Percentiles rank a stretch among this genome's conserved stretches.
phyloP scores from a whole-genome alignment of 92 coral and sea anemone species.

The Phenganax stokvisi region DNA sequence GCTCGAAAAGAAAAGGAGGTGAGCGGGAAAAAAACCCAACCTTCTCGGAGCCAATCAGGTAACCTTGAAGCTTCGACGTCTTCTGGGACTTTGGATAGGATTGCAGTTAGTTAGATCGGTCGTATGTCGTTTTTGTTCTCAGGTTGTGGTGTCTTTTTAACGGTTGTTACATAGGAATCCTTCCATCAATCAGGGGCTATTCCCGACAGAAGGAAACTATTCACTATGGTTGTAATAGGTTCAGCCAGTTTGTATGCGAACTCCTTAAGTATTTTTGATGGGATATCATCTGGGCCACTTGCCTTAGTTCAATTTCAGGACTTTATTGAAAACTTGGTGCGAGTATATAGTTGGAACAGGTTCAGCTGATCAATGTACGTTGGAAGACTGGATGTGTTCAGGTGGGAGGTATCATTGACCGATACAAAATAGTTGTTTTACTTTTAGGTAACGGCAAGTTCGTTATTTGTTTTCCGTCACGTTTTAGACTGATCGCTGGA shows the following conservation, averaged over 20 bases:
- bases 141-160: no score
- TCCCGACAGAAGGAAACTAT: conserved; percentile 29
- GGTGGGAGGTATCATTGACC: background rate
- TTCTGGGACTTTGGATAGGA: no score
- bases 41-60: no score
- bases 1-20: no score
- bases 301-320: conserved; percentile 26
- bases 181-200: conserved; percentile 34
- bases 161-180: conserved; percentile 15
- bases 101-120: no score
- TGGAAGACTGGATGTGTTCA: background rate
- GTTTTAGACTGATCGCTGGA: no score
- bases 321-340: conserved; percentile 17
- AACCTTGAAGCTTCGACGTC: no score
- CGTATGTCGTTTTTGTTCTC: no score
- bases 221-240: conserved; percentile 27
- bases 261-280: conserved; percentile 35
- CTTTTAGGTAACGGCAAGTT: no score
- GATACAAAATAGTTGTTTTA: background rate
- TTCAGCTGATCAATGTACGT: background rate
- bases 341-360: background rate
- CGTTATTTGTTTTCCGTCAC: no score
- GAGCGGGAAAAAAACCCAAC: no score
- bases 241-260: conserved; percentile 28
- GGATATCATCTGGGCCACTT: conserved; percentile 36